A percentile compares a stretch with the other conserved stretches of the same genome.
These are phyloP conservation scores for Dione juno DNA, from an alignment of 2,888 invertebrate species.

Conservation along the genomic window DNA sequence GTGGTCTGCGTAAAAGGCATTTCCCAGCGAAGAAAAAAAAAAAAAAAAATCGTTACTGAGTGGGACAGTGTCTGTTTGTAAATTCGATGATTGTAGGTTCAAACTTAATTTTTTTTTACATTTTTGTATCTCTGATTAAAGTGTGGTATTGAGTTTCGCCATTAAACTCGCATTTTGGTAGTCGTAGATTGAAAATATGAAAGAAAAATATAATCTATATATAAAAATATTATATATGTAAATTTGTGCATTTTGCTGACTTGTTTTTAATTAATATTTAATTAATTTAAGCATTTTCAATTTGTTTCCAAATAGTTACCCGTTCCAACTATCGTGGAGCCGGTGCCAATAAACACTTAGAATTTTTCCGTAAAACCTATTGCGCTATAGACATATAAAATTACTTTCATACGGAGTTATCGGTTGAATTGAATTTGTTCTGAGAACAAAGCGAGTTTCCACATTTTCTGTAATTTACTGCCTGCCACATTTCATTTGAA, in stretches of 20 bases:
- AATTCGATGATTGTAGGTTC: too few relatives aligned
- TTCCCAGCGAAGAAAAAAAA: too few relatives aligned
- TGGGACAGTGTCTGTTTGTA: too few relatives aligned
- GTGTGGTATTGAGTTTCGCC: neutral
- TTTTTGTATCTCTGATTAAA: too few relatives aligned
- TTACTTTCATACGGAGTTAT: conserved; percentile 37
- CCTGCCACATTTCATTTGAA: conserved; percentile 39
- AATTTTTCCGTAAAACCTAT: conserved; percentile 13
- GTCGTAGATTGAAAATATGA: too few relatives aligned
- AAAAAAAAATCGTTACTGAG: too few relatives aligned
- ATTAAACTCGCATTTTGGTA: neutral
- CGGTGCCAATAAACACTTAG: neutral
- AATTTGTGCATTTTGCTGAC: too few relatives aligned
- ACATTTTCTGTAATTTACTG: conserved; percentile 35
- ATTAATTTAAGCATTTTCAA: neutral
- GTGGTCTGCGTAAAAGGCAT: too few relatives aligned
- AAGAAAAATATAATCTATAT: too few relatives aligned
- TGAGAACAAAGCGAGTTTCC: conserved; percentile 37
- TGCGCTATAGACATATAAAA: conserved; percentile 25
- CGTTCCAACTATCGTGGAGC: neutral
- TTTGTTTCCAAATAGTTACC: neutral
- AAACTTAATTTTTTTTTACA: too few relatives aligned
- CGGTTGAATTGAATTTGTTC: conserved; percentile 39
- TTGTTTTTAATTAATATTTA: neutral
- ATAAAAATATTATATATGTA: too few relatives aligned